Evolutionary conservation across 1,140 invertebrate genomes (phyloP).

Genomic region (Aphelenchoides besseyi): DNA sequence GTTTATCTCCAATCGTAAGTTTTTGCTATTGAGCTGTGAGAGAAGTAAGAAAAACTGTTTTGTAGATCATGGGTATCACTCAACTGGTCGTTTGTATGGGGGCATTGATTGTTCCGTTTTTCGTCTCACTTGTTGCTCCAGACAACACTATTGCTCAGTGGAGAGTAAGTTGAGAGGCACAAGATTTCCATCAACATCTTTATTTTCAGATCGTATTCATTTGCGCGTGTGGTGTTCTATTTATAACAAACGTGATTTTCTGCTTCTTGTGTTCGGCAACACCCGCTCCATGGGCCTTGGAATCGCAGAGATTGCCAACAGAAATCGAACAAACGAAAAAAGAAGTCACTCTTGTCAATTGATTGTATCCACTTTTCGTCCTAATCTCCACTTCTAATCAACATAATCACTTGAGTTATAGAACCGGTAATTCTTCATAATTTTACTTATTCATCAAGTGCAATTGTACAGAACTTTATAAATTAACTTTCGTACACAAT

Average conservation of each 20-base stretch:
- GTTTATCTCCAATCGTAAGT: constrained; percentile 35
- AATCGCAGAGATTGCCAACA: neutral
- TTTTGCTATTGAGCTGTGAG: constrained; percentile 26
- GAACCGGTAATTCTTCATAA: too few relatives aligned
- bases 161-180: constrained; percentile 11
- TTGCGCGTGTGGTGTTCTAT: constrained; percentile 23
- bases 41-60: neutral
- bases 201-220: constrained; percentile 31
- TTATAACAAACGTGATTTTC: constrained; percentile 25
- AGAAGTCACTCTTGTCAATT: neutral
- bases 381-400: neutral
- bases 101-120: constrained; percentile 42
- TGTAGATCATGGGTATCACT: constrained; percentile 25
- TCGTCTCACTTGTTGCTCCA: constrained; percentile 36
- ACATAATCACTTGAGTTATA: neutral
- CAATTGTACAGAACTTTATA: neutral
- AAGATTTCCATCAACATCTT: neutral
- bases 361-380: neutral
- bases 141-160: constrained; percentile 46
- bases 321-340: too few relatives aligned
- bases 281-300: constrained; percentile 22
- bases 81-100: constrained; percentile 31
- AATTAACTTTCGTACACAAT: neutral
- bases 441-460: too few relatives aligned
- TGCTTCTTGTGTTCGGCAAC: constrained; percentile 29